Percentiles rank a stretch among this genome's conserved stretches.
Evolutionary conservation across 2,888 invertebrate genomes (phyloP).

Genomic region (Proisotoma minuta): DNA sequence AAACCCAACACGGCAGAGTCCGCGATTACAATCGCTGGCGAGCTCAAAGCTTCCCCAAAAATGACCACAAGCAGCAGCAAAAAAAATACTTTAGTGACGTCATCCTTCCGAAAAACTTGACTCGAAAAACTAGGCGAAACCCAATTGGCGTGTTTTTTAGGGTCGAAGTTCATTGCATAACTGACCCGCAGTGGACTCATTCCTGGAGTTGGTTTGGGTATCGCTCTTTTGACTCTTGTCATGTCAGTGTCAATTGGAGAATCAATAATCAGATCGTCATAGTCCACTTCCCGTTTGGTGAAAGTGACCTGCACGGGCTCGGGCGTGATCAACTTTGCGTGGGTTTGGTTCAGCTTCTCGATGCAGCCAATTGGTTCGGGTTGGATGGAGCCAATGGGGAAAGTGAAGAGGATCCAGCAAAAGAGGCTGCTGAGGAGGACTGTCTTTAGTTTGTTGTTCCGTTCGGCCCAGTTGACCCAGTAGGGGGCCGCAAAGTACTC

Average conservation of each 20-base stretch:
- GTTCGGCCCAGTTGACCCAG: constrained; percentile 93
- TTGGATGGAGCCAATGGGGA: constrained; percentile 91
- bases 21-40: constrained; percentile 88
- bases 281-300: constrained; percentile 26
- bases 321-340: constrained; percentile 52
- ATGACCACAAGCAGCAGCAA: constrained; percentile 84
- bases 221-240: constrained; percentile 52
- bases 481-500: constrained; percentile 96
- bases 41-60: constrained; percentile 95
- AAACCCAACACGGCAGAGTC: constrained; percentile 86
- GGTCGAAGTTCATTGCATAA: constrained; percentile 71
- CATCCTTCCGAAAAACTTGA: constrained; percentile 79
- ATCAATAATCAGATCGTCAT: background rate
- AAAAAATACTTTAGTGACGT: constrained; percentile 91
- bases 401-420: constrained; percentile 94
- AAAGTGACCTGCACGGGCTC: constrained; percentile 26
- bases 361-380: constrained; percentile 90
- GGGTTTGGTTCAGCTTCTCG: constrained; percentile 59
- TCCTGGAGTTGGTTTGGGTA: constrained; percentile 53
- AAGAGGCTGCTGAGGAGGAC: constrained; percentile 83
- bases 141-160: constrained; percentile 64
- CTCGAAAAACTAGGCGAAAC: constrained; percentile 88
- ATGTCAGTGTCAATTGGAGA: background rate
- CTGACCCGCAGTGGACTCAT: constrained; percentile 70
- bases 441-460: constrained; percentile 79